Conservation (phyloP, 2,113 vertebrate species). For the Alosa alosa region DNA sequence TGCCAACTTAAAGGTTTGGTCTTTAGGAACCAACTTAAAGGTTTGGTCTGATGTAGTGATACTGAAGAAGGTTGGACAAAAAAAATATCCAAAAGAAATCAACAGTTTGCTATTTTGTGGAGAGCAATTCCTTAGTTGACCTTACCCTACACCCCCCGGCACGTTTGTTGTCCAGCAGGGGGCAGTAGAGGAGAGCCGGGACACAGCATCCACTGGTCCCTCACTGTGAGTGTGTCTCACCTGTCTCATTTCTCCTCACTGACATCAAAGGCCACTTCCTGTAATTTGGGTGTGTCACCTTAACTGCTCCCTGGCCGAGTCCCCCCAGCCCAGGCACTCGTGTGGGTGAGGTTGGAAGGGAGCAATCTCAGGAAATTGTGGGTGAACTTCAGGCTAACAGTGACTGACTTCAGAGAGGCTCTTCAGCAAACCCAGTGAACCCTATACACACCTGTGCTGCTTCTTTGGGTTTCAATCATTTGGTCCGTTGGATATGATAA, state of each 20-base stretch:
- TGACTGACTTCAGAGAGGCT: neutral
- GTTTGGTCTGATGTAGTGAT: neutral
- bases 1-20: neutral
- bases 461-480: neutral
- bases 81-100: no score
- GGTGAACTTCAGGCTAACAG: neutral
- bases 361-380: neutral
- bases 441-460: neutral
- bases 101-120: neutral
- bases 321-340: neutral
- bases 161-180: slow-evolving; percentile 34
- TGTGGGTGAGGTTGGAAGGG: neutral
- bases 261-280: slow-evolving; percentile 28
- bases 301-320: neutral
- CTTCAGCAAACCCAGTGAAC: neutral
- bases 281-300: slow-evolving; percentile 25
- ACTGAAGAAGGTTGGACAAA: neutral
- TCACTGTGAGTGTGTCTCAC: slow-evolving; percentile 21
- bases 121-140: no score
- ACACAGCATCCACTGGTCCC: neutral
- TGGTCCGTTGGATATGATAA: neutral
- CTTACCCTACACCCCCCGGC: no score
- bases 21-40: neutral
- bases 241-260: neutral
- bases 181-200: slow-evolving; percentile 27